Evolutionary conservation across 2,797 vertebrate genomes (phyloP).

Genomic region (Phaenicophaeus curvirostris): DNA sequence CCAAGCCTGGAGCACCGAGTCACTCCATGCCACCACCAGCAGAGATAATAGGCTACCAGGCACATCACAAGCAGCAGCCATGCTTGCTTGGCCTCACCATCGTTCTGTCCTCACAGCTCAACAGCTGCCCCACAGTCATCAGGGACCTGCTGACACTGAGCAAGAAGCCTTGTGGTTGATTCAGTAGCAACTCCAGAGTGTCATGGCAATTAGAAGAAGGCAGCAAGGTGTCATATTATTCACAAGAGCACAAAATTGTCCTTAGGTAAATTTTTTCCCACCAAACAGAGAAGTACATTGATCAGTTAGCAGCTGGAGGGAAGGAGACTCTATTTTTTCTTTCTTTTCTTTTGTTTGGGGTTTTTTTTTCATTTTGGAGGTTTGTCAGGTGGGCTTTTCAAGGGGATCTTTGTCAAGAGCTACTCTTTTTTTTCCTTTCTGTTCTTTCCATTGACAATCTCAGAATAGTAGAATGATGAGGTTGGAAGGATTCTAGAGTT

Average conservation of each 20-base stretch:
- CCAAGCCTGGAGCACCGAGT: neutral
- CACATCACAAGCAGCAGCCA: neutral
- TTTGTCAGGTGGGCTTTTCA: neutral
- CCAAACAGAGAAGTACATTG: neutral
- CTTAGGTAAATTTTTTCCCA: neutral
- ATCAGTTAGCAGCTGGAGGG: neutral
- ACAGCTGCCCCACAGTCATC: rapidly evolving
- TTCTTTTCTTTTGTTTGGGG: rapidly evolving
- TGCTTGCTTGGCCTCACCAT: rapidly evolving
- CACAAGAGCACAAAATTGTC: neutral
- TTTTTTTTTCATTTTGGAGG: neutral
- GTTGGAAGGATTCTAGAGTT: neutral
- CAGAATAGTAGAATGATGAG: neutral
- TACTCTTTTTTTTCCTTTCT: neutral
- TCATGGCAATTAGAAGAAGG: neutral
- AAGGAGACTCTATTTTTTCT: rapidly evolving
- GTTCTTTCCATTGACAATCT: neutral
- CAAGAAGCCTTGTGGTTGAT: neutral
- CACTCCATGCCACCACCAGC: neutral
- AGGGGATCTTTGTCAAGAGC: neutral
- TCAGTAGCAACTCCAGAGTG: neutral
- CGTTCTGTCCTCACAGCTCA: rapidly evolving
- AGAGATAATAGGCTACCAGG: neutral
- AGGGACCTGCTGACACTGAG: rapidly evolving
- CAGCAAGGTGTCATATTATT: neutral